A percentile compares a stretch with the other conserved stretches of the same genome.
Evolutionary conservation across 1,140 invertebrate genomes (phyloP).

Genomic region (Platyscapa corneri): DNA sequence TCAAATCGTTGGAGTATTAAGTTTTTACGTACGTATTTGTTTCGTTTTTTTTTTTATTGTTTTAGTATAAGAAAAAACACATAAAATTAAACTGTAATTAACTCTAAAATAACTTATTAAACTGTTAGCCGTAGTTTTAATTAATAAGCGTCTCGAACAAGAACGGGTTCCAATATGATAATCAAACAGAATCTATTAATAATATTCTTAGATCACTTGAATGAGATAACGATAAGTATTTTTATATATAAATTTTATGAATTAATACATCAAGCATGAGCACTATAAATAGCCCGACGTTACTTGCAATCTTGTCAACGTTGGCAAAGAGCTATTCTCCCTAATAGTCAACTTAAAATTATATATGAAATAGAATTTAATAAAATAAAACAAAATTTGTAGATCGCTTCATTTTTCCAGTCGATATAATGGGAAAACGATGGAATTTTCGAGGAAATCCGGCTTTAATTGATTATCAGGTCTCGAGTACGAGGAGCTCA

Average conservation of each 20-base stretch:
- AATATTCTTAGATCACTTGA: background rate
- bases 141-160: no score
- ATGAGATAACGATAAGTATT: background rate
- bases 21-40: no score
- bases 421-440: conserved; percentile 22
- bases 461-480: conserved; percentile 42
- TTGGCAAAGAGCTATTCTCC: background rate
- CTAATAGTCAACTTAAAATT: background rate
- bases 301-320: background rate
- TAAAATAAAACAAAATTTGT: conserved; percentile 11
- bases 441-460: conserved; percentile 36
- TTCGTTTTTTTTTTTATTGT: no score
- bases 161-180: background rate
- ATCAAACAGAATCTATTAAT: background rate
- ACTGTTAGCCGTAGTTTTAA: no score
- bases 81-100: no score
- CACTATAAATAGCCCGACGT: background rate
- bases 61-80: no score
- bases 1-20: no score
- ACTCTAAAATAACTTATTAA: no score
- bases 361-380: background rate
- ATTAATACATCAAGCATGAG: background rate
- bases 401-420: conserved; percentile 15
- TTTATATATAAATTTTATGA: background rate
- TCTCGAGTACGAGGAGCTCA: background rate